Evolutionary conservation across 2,113 vertebrate species (phyloP).

Genomic region (Datnioides undecimradiatus): DNA sequence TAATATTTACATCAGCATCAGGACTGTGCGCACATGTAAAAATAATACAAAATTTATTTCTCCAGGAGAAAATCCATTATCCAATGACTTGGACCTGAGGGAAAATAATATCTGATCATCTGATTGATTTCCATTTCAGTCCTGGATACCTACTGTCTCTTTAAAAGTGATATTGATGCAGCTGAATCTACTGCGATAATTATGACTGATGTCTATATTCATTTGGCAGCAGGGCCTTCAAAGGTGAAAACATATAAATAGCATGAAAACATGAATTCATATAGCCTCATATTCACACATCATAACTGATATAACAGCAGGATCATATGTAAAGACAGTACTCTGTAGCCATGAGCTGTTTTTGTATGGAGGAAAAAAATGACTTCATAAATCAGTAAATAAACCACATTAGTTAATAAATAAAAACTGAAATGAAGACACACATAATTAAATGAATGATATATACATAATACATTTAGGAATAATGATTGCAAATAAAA

Average conservation of each 20-base stretch:
- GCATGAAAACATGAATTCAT: neutral
- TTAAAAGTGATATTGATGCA: neutral
- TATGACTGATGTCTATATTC: neutral
- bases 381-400: neutral
- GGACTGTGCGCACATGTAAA: neutral
- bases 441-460: neutral
- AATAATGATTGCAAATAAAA: neutral
- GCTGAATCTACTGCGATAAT: neutral
- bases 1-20: neutral
- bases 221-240: neutral
- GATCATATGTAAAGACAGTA: no score
- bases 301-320: neutral
- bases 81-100: no score
- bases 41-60: neutral
- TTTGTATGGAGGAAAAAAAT: conserved; percentile 3
- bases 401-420: neutral
- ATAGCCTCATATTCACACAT: neutral
- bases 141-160: neutral
- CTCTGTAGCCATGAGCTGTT: no score
- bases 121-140: neutral
- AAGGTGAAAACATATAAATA: neutral
- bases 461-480: neutral
- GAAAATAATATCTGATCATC: neutral
- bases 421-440: neutral
- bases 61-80: neutral